Percentiles rank a stretch among this genome's conserved stretches.
Evolutionary conservation across 1,140 invertebrate genomes (phyloP).

Genomic region (Saccostrea glomerata): DNA sequence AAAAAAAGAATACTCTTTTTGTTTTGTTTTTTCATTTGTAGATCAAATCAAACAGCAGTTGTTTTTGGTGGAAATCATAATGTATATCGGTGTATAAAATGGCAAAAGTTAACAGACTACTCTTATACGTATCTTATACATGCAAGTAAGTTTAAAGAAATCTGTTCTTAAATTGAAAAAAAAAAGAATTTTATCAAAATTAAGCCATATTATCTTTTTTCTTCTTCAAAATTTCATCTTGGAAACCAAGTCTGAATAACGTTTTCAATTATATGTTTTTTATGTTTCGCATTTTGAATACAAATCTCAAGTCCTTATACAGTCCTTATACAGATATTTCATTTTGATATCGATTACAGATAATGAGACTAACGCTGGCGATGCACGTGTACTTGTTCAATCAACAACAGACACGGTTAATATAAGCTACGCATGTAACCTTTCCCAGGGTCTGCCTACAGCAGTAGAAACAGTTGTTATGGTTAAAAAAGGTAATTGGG

Average conservation of each 20-base stretch:
- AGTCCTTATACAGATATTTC: too few species aligned
- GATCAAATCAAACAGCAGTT: slow-evolving; percentile 27
- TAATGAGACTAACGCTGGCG: background rate
- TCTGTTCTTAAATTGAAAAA: too few species aligned
- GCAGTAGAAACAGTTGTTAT: slow-evolving; percentile 16
- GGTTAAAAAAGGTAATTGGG: background rate
- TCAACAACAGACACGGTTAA: background rate
- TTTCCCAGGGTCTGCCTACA: background rate
- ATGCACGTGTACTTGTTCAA: background rate
- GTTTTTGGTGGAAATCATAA: slow-evolving; percentile 38
- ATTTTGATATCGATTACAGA: background rate
- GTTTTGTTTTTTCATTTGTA: background rate
- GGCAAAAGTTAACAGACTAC: slow-evolving; percentile 40
- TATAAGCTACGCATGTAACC: background rate
- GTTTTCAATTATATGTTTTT: too few species aligned
- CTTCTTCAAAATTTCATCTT: too few species aligned
- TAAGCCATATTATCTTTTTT: too few species aligned
- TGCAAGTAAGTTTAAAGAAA: slow-evolving; percentile 3
- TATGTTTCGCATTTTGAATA: too few species aligned
- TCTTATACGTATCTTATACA: slow-evolving; percentile 40
- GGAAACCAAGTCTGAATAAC: too few species aligned
- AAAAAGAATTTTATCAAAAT: too few species aligned
- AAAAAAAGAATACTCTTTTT: background rate
- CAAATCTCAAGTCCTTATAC: too few species aligned
- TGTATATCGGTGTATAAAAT: slow-evolving; percentile 45